phyloP scores from a whole-genome alignment of 2,797 vertebrate species.

The Columba guinea region DNA sequence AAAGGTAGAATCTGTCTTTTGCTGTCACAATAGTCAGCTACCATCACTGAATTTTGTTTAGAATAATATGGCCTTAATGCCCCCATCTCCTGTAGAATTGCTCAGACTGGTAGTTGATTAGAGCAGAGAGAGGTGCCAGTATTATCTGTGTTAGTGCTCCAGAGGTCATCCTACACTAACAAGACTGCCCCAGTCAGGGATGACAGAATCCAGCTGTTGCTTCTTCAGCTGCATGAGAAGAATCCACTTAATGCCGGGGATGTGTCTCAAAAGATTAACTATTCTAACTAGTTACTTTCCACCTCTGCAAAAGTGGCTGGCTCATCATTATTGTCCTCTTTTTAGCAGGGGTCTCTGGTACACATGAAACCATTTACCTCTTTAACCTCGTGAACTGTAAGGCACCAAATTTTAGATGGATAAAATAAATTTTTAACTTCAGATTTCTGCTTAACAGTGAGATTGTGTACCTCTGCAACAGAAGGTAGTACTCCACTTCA shows the following conservation, averaged over 20 bases:
- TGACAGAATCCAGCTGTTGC: constrained; percentile 93
- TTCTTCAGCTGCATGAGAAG: constrained; percentile 66
- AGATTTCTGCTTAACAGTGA: neutral
- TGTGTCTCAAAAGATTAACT: constrained; percentile 73
- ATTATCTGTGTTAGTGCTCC: constrained; percentile 92
- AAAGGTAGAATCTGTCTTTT: constrained; percentile 77
- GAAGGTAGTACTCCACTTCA: neutral
- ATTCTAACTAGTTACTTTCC: constrained; percentile 73
- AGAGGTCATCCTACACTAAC: constrained; percentile 94
- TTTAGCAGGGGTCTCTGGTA: constrained; percentile 34
- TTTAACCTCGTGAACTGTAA: constrained; percentile 75
- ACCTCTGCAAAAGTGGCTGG: constrained; percentile 68
- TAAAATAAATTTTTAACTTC: neutral
- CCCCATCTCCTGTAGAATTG: constrained; percentile 80
- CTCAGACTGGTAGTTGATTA: constrained; percentile 88
- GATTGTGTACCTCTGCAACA: neutral
- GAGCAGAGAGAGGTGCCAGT: constrained; percentile 88
- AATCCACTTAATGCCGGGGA: constrained; percentile 76
- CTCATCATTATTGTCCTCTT: constrained; percentile 58
- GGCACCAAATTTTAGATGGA: constrained; percentile 45
- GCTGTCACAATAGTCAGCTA: constrained; percentile 79
- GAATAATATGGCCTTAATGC: constrained; percentile 81
- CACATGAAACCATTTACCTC: constrained; percentile 79
- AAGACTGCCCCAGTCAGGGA: constrained; percentile 86
- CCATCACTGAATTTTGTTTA: constrained; percentile 81